phyloP scores from a whole-genome alignment of 1,140 invertebrate genomes.

The Diorhabda carinulata region DNA sequence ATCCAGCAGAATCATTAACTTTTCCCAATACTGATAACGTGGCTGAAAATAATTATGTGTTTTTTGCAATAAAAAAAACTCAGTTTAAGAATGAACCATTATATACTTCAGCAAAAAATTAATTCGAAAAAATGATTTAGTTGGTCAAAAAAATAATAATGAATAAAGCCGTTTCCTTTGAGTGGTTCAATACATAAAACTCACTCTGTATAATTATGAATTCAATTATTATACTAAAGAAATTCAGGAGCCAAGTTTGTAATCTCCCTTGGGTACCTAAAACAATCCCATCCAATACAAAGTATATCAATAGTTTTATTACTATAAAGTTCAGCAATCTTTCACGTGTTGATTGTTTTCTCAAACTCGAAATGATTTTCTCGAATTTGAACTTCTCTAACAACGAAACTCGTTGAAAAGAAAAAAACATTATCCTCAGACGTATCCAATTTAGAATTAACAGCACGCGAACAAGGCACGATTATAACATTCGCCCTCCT shows the following conservation, averaged over 20 bases:
- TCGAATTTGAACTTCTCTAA: neutral
- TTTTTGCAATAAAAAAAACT: too few species aligned
- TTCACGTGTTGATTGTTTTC: neutral
- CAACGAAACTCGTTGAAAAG: neutral
- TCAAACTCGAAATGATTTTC: neutral
- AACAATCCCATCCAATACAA: too few species aligned
- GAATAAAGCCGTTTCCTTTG: too few species aligned
- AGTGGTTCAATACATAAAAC: too few species aligned
- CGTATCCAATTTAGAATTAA: neutral
- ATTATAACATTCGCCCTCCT: neutral
- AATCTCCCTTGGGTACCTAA: too few species aligned
- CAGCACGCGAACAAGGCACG: neutral
- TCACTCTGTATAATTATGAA: too few species aligned
- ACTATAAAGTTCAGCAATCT: neutral
- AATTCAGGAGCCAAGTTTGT: neutral
- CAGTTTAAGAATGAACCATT: too few species aligned
- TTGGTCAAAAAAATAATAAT: too few species aligned
- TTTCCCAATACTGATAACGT: constrained; percentile 26
- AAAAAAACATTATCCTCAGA: neutral
- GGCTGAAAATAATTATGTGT: neutral
- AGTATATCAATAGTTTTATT: neutral
- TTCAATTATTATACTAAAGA: neutral
- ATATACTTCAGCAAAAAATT: too few species aligned
- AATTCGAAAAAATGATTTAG: too few species aligned
- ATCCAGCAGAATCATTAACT: constrained; percentile 23